Percentiles rank a stretch among this genome's conserved stretches.
Conservation (phyloP, 2,113 vertebrate genomes). For the Amphiprion ocellaris region DNA sequence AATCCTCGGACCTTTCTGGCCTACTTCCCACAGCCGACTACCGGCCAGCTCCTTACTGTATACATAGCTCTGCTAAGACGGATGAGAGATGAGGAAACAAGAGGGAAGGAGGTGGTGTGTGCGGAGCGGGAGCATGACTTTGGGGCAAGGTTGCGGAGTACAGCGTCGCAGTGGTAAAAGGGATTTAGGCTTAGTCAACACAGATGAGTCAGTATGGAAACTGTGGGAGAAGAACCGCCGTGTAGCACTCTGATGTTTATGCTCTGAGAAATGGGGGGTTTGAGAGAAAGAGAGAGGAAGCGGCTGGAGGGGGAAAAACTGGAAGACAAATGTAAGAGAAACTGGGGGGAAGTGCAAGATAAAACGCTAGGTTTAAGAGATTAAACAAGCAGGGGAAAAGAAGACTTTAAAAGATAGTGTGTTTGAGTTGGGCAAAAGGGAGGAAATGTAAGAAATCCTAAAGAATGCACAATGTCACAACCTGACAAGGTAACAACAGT, state of each 20-base stretch:
- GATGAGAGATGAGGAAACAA: constrained; percentile 52
- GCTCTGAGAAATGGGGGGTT: constrained; percentile 32
- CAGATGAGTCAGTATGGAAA: constrained; percentile 76
- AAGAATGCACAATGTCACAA: not conserved
- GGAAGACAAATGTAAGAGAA: constrained; percentile 29
- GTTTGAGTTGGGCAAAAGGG: not conserved
- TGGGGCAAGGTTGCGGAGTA: constrained; percentile 59
- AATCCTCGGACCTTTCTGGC: constrained; percentile 78
- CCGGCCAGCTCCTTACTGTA: constrained; percentile 52
- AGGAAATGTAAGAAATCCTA: not conserved
- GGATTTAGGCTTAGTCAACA: constrained; percentile 77
- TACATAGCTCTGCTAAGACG: constrained; percentile 53
- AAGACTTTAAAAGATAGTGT: not conserved
- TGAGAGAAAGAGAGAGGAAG: constrained; percentile 5
- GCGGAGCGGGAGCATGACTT: constrained; percentile 42
- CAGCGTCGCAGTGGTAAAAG: constrained; percentile 62
- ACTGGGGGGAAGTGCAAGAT: constrained; percentile 21
- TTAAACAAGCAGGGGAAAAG: constrained; percentile 12
- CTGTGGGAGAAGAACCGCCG: constrained; percentile 60
- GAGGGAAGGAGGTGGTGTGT: constrained; percentile 7
- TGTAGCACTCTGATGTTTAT: constrained; percentile 60
- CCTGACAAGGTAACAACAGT: constrained; percentile 31
- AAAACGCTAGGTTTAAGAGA: constrained; percentile 30
- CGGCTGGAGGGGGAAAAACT: not conserved
- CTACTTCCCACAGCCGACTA: constrained; percentile 71